phyloP scores from a whole-genome alignment of 1,140 invertebrate genomes.

The Goniozus legneri region DNA sequence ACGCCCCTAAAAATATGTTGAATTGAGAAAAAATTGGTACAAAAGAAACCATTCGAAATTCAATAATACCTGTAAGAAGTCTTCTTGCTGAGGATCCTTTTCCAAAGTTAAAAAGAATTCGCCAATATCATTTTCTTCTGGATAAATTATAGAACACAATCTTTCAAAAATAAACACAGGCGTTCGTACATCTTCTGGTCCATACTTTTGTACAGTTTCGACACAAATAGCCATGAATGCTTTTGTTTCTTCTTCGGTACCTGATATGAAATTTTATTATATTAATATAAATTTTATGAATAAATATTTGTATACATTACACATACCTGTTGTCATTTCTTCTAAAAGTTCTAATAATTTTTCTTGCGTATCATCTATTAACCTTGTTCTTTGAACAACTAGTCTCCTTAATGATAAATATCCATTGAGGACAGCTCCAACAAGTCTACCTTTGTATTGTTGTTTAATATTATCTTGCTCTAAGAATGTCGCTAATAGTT shows the following conservation, averaged over 20 bases:
- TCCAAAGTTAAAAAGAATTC: conserved; percentile 96
- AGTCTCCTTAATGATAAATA: conserved; percentile 87
- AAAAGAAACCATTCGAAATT: conserved; percentile 3
- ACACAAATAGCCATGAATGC: conserved; percentile 97
- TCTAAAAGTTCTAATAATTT: conserved; percentile 91
- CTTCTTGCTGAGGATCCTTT: conserved; percentile 98
- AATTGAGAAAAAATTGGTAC: neutral
- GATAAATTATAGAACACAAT: conserved; percentile 95
- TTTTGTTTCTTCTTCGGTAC: conserved; percentile 92
- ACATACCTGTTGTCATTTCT: conserved; percentile 86
- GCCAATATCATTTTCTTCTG: conserved; percentile 93
- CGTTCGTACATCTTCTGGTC: conserved; percentile 86
- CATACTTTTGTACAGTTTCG: conserved; percentile 92
- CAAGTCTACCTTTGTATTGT: conserved; percentile 84
- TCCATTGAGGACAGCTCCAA: conserved; percentile 87
- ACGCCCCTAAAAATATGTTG: conserved; percentile 63
- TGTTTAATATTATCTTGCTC: conserved; percentile 80
- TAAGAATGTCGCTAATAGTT: conserved; percentile 80
- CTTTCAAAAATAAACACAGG: conserved; percentile 98
- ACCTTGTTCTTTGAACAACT: conserved; percentile 89
- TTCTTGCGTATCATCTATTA: conserved; percentile 96
- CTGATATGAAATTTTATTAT: conserved; percentile 45
- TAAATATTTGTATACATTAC: conserved; percentile 9
- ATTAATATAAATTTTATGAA: conserved; percentile 5
- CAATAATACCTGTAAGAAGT: conserved; percentile 92